phyloP scores from a whole-genome alignment of 2,797 vertebrate genomes.

The Podarcis siculus region DNA sequence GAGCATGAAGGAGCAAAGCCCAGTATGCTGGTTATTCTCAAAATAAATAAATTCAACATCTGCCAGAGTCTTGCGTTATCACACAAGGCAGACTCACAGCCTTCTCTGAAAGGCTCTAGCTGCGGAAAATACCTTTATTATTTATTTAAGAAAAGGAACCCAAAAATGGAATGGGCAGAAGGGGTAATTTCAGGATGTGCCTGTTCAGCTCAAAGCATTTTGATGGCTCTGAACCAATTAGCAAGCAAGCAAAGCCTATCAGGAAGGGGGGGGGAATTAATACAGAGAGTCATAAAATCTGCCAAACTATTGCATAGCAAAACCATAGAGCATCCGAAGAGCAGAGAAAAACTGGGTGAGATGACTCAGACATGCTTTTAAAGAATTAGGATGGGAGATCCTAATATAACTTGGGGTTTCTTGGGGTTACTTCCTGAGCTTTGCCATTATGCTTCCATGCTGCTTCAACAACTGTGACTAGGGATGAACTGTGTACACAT shows the following conservation, averaged over 20 bases:
- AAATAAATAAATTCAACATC: neutral
- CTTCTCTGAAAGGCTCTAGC: neutral
- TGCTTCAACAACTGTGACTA: neutral
- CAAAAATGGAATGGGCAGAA: conserved; percentile 5
- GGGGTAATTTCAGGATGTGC: neutral
- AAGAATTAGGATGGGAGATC: neutral
- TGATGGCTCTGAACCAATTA: neutral
- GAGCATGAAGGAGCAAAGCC: conserved; percentile 1
- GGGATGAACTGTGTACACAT: too few relatives aligned
- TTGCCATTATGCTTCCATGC: neutral
- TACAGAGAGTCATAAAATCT: neutral
- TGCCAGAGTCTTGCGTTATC: conserved; percentile 9
- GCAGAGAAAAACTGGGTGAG: too few relatives aligned
- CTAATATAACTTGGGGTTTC: neutral
- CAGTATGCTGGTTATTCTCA: neutral
- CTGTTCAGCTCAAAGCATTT: conserved; percentile 7
- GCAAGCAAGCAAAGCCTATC: neutral
- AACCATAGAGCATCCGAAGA: neutral
- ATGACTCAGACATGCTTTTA: neutral
- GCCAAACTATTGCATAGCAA: neutral
- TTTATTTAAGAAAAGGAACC: conserved; percentile 19
- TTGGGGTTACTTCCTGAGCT: neutral
- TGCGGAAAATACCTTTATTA: conserved; percentile 21
- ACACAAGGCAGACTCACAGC: neutral
- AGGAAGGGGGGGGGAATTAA: neutral